Evolutionary conservation across 2,797 vertebrate genomes (phyloP).

Genomic region (Lagorchestes hirsutus): DNA sequence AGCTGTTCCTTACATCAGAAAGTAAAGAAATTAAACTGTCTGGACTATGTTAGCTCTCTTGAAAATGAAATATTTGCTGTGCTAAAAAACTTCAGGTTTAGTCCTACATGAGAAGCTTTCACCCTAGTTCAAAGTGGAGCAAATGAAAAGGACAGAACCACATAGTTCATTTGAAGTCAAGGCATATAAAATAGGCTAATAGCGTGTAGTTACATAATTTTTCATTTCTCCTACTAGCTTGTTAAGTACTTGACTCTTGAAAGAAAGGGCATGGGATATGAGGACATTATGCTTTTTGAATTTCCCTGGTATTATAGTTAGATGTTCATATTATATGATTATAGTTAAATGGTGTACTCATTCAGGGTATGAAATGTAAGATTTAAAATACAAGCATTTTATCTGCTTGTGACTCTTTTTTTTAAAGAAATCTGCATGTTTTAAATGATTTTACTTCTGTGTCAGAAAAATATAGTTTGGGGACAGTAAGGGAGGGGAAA

Average conservation of each 20-base stretch:
- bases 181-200: constrained; percentile 54
- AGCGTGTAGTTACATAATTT: constrained; percentile 53
- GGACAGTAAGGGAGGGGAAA: constrained; percentile 25
- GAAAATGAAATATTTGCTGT: constrained; percentile 81
- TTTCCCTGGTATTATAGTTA: neutral
- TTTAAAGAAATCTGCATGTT: constrained; percentile 58
- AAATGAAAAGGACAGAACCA: constrained; percentile 57
- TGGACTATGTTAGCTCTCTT: constrained; percentile 70
- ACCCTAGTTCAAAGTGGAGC: constrained; percentile 72
- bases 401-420: constrained; percentile 54
- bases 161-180: constrained; percentile 77
- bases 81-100: constrained; percentile 75
- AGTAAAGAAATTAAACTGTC: constrained; percentile 78
- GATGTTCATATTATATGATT: constrained; percentile 32
- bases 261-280: constrained; percentile 46
- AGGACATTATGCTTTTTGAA: constrained; percentile 13
- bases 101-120: constrained; percentile 73
- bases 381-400: constrained; percentile 46
- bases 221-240: constrained; percentile 68
- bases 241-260: constrained; percentile 31
- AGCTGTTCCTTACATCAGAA: constrained; percentile 75
- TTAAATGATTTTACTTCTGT: constrained; percentile 69
- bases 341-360: constrained; percentile 19
- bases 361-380: constrained; percentile 19
- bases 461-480: constrained; percentile 68